Evolutionary conservation across 2,888 invertebrate species (phyloP), one percentile per base, ranked within the genome.

Genomic region (Chrysolina oricalcia): DNA sequence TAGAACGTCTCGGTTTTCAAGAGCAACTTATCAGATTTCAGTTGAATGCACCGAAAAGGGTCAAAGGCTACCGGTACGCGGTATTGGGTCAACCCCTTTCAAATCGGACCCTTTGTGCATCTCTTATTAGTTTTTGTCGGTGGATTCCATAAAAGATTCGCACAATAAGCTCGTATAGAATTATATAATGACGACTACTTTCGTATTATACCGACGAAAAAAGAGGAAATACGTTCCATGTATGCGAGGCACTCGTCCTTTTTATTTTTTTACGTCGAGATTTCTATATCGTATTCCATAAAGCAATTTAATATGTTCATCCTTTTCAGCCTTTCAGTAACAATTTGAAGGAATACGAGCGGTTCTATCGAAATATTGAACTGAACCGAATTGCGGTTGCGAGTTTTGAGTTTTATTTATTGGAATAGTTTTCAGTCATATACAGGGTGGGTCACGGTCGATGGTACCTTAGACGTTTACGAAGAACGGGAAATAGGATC

Each of bases 81-180:
- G 35, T 68, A 68, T 68, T 41, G 83, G 84, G 83, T 82, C 82
- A 83, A 84, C 76, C 82, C 84, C 83, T 83, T 84, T 82, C 82
- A 83, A 84, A 83, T 84, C 84, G 85, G 85, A 78, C 79, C 83
- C 83, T 85, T 85, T 85, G 84, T 82, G 79, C 80, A 83, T 83
- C 83, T 82, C 82, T 84, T 82, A 84, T 85, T 84, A 82, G 83
- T 83, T 83, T 84, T 83, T 82, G 83, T 84, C 84, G 85, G 85
- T 81, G 78, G 81, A 83, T 82, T 83, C 80, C 81, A 83, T 81
- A 83, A 82, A 79, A 83, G 83, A 83, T 83, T 81, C 78, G 82
- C 83, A 83, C 83, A 83, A 84, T 83, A 80, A 82, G 81, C 79
- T 72, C 78, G 82, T 82, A 82, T 81, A 81, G 82, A 82, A 82